Evolutionary conservation across 2,888 invertebrate genomes (phyloP).

Genomic region (Ornithoptera alexandrae): DNA sequence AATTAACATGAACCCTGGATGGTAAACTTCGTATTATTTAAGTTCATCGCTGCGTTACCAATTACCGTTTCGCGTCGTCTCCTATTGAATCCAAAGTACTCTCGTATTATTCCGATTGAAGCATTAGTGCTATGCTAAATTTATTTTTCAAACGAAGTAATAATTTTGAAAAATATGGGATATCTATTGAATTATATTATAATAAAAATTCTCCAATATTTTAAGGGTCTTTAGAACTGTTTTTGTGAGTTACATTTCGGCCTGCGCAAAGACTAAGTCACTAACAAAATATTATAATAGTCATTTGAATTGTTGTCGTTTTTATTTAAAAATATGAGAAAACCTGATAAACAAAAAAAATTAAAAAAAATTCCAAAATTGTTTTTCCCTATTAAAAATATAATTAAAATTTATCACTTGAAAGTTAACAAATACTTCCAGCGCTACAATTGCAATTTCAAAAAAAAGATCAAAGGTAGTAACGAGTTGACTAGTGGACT

Average conservation of each 20-base stretch:
- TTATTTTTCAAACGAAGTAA: not conserved
- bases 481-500: not conserved
- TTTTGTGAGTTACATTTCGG: too few relatives aligned
- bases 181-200: too few relatives aligned
- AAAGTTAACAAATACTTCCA: not conserved
- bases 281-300: too few relatives aligned
- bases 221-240: too few relatives aligned
- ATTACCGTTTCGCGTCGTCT: conserved; percentile 23
- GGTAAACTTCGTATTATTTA: not conserved
- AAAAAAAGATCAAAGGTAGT: not conserved
- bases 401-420: not conserved
- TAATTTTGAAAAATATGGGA: not conserved
- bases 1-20: conserved; percentile 9
- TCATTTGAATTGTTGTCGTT: too few relatives aligned
- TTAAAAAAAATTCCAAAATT: too few relatives aligned
- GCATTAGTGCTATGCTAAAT: not conserved
- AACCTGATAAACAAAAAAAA: too few relatives aligned
- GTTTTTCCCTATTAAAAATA: too few relatives aligned
- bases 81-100: conserved; percentile 2
- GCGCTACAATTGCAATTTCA: not conserved
- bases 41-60: conserved; percentile 27
- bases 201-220: too few relatives aligned
- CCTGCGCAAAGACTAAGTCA: too few relatives aligned
- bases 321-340: too few relatives aligned
- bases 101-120: not conserved